phyloP scores from a whole-genome alignment of 2,888 invertebrate species.

The Phania funesta region DNA sequence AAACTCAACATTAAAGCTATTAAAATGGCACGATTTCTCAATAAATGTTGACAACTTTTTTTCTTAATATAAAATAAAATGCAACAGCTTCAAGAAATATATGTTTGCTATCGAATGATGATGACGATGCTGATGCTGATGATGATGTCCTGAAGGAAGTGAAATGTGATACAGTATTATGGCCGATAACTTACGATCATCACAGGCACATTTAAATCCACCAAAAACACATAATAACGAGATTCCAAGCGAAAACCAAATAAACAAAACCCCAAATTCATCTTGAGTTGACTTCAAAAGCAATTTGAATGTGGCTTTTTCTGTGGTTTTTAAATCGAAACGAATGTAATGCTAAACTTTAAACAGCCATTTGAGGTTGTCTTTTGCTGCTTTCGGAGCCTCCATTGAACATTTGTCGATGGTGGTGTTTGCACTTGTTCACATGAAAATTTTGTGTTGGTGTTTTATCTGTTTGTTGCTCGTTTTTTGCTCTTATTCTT shows the following conservation, averaged over 20 bases:
- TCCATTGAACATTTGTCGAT: constrained; percentile 3
- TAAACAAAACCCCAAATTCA: constrained; percentile 18
- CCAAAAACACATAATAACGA: not conserved
- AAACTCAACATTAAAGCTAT: constrained; percentile 71
- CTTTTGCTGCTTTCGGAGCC: not conserved
- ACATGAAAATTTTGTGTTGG: constrained; percentile 58
- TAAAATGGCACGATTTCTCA: constrained; percentile 81
- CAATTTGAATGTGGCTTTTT: constrained; percentile 54
- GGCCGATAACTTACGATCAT: constrained; percentile 55
- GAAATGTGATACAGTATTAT: constrained; percentile 78
- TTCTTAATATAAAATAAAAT: constrained; percentile 26
- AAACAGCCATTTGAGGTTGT: constrained; percentile 58
- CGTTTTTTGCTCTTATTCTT: constrained; percentile 9
- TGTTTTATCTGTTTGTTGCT: constrained; percentile 28
- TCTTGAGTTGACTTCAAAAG: constrained; percentile 55
- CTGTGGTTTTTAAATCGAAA: constrained; percentile 67
- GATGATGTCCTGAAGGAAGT: constrained; percentile 80
- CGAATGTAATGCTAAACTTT: constrained; percentile 64
- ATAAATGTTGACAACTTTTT: constrained; percentile 80
- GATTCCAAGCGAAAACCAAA: not conserved
- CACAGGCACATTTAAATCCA: constrained; percentile 60
- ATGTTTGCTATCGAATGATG: constrained; percentile 50
- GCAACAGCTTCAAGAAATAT: constrained; percentile 73
- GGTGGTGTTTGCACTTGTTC: constrained; percentile 55
- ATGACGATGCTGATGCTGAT: constrained; percentile 29